Base-by-base conservation (phyloP, 1,140 invertebrate species). In the Conus betulinus region DNA sequence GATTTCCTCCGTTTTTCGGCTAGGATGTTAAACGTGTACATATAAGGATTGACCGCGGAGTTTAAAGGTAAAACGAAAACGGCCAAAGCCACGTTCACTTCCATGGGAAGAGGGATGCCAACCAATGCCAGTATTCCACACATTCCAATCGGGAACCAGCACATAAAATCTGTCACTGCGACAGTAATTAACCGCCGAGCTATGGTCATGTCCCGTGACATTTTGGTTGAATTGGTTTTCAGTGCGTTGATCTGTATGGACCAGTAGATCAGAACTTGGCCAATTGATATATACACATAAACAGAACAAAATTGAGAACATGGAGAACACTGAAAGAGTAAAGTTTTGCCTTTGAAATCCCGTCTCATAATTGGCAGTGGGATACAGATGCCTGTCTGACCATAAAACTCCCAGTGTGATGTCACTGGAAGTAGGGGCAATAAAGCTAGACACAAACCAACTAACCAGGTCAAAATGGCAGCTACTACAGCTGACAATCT, bases 291-390 rank as follows among this genome's bases (percentile, higher is more conserved):
- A 71, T 71, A 17, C 8, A 71, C 39, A 81, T 13, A 82, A 92
- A 92, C 5, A 89, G 84, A 2, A 89, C 17, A 25, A 89, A 86
- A 55, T 92, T 92, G 71, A 89, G 84, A n/a, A 89, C 53, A 4
- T 91, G 88, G 20, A 92, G 90, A 13, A 92, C 74, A 10, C 81
- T 85, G 25, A 86, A 87, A 67, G 88, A 82, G 85, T 91, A 92
- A 39, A 89, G 85, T n/a, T 78, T 88, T 90, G 8, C 91, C 92
- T 0, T 81, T 57, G n/a, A 79, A 78, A 1, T 87, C 60, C 3
- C 90, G 23, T 0, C 79, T 55, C 23, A 89, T 87, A 6, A 91
- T 85, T 13, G 92, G 91, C 15, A 92, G 83, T 17, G 91, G 88
- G 6, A 92, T 78, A 71, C 92, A 91, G 5, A 91, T 85, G 17